Percentiles rank a stretch among this genome's conserved stretches.
These are phyloP conservation scores for Lethocerus indicus DNA, from an alignment of 1,140 invertebrate genomes.

Conservation along the genomic window DNA sequence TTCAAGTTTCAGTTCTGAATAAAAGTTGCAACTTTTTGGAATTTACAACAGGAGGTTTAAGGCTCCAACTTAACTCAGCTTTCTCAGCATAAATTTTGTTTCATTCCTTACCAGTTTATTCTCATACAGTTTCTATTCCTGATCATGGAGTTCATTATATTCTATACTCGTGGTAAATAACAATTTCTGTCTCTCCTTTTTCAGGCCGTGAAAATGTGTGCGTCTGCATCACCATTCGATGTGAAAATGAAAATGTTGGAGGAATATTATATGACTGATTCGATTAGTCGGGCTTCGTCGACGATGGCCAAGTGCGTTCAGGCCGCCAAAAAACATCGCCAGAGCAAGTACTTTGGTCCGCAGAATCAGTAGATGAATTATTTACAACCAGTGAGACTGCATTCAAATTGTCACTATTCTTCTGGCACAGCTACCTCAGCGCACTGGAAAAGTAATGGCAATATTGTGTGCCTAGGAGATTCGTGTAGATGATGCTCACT, in stretches of 20 bases:
- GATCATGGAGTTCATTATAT: background rate
- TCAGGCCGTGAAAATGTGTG: conserved; percentile 26
- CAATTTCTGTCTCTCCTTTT: conserved; percentile 6
- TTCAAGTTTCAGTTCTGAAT: background rate
- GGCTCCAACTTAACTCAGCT: too few species aligned
- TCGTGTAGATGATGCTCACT: too few species aligned
- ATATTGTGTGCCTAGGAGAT: too few species aligned
- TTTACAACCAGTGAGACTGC: too few species aligned
- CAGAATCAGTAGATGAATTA: conserved; percentile 9
- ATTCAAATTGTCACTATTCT: too few species aligned
- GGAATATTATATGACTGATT: conserved; percentile 98
- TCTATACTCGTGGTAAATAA: conserved; percentile 1
- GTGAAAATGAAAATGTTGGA: conserved; percentile 65
- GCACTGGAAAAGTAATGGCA: too few species aligned
- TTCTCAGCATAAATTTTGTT: too few species aligned
- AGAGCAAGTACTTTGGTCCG: conserved; percentile 29
- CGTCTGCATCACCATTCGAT: conserved; percentile 44
- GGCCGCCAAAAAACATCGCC: conserved; percentile 63
- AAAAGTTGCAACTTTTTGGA: background rate
- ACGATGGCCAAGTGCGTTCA: conserved; percentile 98
- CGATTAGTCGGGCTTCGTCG: conserved; percentile 86
- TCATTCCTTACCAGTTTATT: too few species aligned
- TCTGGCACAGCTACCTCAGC: too few species aligned
- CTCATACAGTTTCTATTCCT: too few species aligned
- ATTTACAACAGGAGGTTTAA: too few species aligned